These are phyloP conservation scores for Lasioglossum oenotherae DNA, from an alignment of 2,888 invertebrate species.

Conservation along the genomic window DNA sequence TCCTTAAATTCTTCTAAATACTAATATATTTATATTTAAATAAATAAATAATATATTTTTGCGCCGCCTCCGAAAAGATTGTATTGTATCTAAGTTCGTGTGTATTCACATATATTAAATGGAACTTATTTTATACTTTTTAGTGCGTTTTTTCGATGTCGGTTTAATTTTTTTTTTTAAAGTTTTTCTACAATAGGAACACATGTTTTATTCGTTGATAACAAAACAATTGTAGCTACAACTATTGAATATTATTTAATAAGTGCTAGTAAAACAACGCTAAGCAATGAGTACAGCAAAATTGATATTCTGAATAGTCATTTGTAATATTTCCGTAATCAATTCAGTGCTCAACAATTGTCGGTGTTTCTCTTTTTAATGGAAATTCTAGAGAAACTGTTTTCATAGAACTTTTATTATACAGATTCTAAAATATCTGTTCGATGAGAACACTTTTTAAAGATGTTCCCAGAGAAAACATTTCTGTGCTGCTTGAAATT, in stretches of 20 bases:
- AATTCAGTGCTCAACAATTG: not conserved
- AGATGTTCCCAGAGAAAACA: not conserved
- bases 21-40: no score
- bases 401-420: not conserved
- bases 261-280: not conserved
- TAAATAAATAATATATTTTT: no score
- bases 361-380: not conserved
- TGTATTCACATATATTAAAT: no score
- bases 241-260: not conserved
- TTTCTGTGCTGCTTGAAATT: not conserved
- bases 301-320: not conserved
- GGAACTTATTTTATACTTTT: no score
- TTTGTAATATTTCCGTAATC: not conserved
- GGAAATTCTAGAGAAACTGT: not conserved
- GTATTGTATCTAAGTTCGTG: no score
- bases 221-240: not conserved
- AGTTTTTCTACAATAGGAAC: not conserved
- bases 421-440: not conserved
- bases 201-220: not conserved
- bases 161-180: no score
- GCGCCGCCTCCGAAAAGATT: no score
- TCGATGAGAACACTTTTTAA: not conserved
- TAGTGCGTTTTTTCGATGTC: no score
- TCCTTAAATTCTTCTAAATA: no score
- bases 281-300: not conserved